Evolutionary conservation across 1,140 invertebrate genomes (phyloP).

Genomic region (Campodea augens): DNA sequence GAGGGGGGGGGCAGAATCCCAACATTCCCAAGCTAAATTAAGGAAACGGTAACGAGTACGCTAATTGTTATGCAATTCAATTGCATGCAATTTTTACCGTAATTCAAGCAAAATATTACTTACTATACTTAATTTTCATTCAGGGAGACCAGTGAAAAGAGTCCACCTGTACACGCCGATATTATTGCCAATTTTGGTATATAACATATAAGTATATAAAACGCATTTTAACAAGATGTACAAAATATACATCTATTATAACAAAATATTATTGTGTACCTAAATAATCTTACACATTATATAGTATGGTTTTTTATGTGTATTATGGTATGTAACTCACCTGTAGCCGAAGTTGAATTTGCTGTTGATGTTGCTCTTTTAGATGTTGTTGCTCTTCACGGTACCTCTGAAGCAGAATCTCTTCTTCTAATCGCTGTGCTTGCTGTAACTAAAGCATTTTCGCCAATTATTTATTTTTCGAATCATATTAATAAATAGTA

Average conservation of each 20-base stretch:
- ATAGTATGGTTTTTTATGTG: slow-evolving; percentile 5
- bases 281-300: neutral
- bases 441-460: slow-evolving; percentile 61
- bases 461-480: too few species aligned
- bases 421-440: slow-evolving; percentile 74
- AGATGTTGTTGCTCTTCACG: slow-evolving; percentile 73
- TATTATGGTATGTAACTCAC: slow-evolving; percentile 39
- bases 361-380: slow-evolving; percentile 69
- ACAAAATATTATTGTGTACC: neutral
- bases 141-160: neutral
- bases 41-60: too few species aligned
- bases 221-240: neutral
- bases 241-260: neutral
- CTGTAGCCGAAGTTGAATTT: slow-evolving; percentile 68
- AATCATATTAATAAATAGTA: too few species aligned
- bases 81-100: too few species aligned
- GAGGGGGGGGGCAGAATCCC: too few species aligned
- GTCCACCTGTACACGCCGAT: neutral
- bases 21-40: too few species aligned
- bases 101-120: too few species aligned
- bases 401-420: slow-evolving; percentile 68
- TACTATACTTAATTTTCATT: too few species aligned
- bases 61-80: too few species aligned
- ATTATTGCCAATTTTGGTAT: neutral
- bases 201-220: neutral